Evolutionary conservation across 2,888 invertebrate genomes (phyloP).

Genomic region (Aspidapion aeneum): DNA sequence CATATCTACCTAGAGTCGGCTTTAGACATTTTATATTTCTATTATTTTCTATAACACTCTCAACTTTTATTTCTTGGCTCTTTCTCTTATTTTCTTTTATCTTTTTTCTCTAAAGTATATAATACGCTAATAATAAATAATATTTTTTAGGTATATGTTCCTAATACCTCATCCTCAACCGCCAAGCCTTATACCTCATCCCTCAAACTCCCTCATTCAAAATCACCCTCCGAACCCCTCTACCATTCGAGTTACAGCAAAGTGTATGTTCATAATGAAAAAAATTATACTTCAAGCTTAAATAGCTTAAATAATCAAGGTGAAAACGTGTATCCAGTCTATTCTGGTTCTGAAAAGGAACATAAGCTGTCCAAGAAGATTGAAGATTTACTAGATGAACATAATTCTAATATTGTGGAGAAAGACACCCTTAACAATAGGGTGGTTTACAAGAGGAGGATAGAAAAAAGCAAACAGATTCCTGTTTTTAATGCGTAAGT

Average conservation of each 20-base stretch:
- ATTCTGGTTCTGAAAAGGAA: conserved; percentile 30
- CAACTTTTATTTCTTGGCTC: too few relatives aligned
- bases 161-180: conserved; percentile 26
- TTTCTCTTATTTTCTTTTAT: too few relatives aligned
- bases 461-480: conserved; percentile 19
- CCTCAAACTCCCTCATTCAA: conserved; percentile 38
- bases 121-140: too few relatives aligned
- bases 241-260: conserved; percentile 43
- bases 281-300: conserved; percentile 22
- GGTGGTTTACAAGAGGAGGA: conserved; percentile 23
- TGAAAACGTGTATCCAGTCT: conserved; percentile 29
- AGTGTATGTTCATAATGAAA: conserved; percentile 31
- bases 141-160: conserved; percentile 27
- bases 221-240: conserved; percentile 24
- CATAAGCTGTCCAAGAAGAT: conserved; percentile 23
- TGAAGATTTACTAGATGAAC: conserved; percentile 24
- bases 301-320: conserved; percentile 19
- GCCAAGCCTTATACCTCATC: conserved; percentile 33
- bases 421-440: conserved; percentile 22
- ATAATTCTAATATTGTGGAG: conserved; percentile 23
- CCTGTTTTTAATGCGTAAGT: conserved; percentile 20
- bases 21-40: too few relatives aligned
- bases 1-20: too few relatives aligned
- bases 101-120: too few relatives aligned
- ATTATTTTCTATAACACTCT: too few relatives aligned